These are phyloP conservation scores for Tapirus indicus DNA, from an alignment of 2,797 vertebrate genomes.

Conservation along the genomic window DNA sequence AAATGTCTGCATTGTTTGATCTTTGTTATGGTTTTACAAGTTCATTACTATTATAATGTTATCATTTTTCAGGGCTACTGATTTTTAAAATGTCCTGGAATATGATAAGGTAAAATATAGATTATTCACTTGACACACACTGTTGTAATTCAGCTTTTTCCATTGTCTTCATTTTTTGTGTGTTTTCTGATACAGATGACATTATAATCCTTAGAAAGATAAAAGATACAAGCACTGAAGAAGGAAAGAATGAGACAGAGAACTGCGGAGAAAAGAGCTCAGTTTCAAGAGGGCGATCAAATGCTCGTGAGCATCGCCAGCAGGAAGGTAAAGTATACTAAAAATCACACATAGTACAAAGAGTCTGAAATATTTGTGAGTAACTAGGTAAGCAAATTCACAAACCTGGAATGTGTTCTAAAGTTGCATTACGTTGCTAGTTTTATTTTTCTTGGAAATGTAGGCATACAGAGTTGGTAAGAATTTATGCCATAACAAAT, in stretches of 20 bases:
- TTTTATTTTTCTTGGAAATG: slow-evolving; percentile 33
- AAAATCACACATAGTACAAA: neutral
- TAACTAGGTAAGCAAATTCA: neutral
- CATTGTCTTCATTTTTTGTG: slow-evolving; percentile 20
- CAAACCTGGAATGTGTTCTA: neutral
- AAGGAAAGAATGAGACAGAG: neutral
- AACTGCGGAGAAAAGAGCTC: slow-evolving; percentile 67
- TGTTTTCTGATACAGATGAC: slow-evolving; percentile 87
- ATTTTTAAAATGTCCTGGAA: neutral
- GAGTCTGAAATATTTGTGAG: slow-evolving; percentile 6
- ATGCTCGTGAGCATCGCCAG: fast-evolving
- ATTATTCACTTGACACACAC: neutral
- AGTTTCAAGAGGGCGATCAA: slow-evolving; percentile 35
- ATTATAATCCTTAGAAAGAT: slow-evolving; percentile 87
- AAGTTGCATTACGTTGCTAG: neutral
- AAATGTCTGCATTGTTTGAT: neutral
- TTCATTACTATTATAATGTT: neutral
- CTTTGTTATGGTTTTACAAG: slow-evolving; percentile 19
- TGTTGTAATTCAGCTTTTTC: neutral
- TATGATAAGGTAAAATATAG: neutral
- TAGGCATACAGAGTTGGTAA: neutral
- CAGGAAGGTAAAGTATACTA: slow-evolving; percentile 54
- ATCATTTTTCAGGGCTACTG: neutral
- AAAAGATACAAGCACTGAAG: slow-evolving; percentile 72
- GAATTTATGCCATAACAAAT: slow-evolving; percentile 40